These are phyloP conservation scores for Mystacornis crossleyi DNA, from an alignment of 2,113 vertebrate species.

Conservation along the genomic window DNA sequence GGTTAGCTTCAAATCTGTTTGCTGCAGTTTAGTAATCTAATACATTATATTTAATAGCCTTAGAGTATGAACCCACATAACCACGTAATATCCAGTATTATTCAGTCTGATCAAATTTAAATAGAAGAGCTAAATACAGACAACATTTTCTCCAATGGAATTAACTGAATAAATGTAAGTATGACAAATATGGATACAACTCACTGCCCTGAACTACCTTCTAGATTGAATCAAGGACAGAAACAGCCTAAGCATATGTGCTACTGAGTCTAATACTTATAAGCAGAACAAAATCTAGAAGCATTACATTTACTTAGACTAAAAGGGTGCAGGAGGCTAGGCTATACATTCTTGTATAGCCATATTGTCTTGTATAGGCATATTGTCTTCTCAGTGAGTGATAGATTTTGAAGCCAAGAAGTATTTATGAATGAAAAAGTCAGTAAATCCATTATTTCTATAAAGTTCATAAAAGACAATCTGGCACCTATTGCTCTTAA, in stretches of 20 bases:
- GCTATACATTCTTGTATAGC: neutral
- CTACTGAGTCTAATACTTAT: neutral
- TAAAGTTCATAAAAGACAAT: neutral
- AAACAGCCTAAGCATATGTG: neutral
- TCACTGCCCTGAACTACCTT: neutral
- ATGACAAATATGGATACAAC: neutral
- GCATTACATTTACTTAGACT: neutral
- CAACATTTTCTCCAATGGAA: neutral
- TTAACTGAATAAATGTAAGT: slow-evolving; percentile 22
- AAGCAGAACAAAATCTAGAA: neutral
- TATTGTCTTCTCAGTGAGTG: neutral
- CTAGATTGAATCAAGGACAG: neutral
- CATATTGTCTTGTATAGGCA: neutral
- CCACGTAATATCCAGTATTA: neutral
- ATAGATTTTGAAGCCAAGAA: neutral
- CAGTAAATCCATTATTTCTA: neutral
- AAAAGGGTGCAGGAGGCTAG: neutral
- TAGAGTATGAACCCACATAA: neutral
- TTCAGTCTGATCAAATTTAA: neutral
- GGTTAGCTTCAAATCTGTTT: neutral
- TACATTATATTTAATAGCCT: neutral
- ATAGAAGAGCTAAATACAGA: neutral
- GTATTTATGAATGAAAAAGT: neutral
- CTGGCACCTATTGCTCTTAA: neutral
- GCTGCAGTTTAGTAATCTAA: slow-evolving; percentile 1